Evolutionary conservation across 2,113 vertebrate genomes (phyloP).

Genomic region (Corythornis cristatus): DNA sequence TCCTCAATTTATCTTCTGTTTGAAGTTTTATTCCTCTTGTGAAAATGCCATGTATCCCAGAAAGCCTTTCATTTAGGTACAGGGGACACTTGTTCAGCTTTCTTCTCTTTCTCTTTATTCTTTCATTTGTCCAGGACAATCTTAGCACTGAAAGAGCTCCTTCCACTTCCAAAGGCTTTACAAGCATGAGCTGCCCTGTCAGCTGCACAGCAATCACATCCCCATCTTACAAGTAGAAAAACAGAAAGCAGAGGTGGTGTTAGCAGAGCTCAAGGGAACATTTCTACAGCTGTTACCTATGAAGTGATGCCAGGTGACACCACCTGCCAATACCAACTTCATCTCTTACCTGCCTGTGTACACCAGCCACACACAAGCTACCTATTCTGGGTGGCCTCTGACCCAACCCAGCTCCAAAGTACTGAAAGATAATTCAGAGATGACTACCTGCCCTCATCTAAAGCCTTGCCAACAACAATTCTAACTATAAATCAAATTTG

Average conservation of each 20-base stretch:
- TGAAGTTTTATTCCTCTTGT: background rate
- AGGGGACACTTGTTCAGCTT: background rate
- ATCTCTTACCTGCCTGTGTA: background rate
- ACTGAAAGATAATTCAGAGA: background rate
- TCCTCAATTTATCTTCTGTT: background rate
- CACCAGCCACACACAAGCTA: background rate
- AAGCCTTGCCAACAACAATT: background rate
- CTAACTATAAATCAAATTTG: background rate
- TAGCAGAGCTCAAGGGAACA: background rate
- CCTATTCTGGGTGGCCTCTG: background rate
- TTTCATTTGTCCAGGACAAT: background rate
- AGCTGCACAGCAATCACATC: background rate
- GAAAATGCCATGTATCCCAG: background rate
- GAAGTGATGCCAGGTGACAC: too few relatives aligned
- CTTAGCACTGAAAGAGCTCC: background rate
- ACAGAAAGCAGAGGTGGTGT: background rate
- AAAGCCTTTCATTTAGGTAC: background rate
- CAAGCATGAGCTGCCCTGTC: background rate
- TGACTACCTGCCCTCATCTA: background rate
- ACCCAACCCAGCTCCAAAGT: background rate
- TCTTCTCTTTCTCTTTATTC: background rate
- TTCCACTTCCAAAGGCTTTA: background rate
- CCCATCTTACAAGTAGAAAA: background rate
- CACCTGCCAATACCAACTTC: accelerated
- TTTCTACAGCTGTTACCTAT: background rate